Percentiles rank a stretch among this genome's conserved stretches.
These are phyloP conservation scores for Camponotus fellah DNA, from an alignment of 2,888 invertebrate species.

Conservation along the genomic window DNA sequence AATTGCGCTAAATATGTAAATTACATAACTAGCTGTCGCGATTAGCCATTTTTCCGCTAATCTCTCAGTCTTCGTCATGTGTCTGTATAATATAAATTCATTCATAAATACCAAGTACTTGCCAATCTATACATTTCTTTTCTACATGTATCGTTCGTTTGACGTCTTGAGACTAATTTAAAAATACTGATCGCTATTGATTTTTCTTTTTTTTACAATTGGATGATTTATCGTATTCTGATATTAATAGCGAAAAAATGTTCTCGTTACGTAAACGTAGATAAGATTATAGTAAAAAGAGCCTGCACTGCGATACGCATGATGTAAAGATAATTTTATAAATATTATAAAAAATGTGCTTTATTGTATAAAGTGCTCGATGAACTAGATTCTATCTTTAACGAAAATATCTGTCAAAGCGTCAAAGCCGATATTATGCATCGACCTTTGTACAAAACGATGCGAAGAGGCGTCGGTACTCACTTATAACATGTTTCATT, in stretches of 20 bases:
- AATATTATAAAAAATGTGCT: not conserved
- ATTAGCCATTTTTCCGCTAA: not conserved
- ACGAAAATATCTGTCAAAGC: not conserved
- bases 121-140: conserved; percentile 9
- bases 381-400: not conserved
- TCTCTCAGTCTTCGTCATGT: no score
- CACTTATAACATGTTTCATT: conserved; percentile 86
- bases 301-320: not conserved
- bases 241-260: not conserved
- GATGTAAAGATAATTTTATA: not conserved
- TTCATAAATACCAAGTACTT: conserved; percentile 13
- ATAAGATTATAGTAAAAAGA: not conserved
- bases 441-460: conserved; percentile 63
- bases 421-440: not conserved
- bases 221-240: not conserved
- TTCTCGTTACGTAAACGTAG: not conserved
- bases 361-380: not conserved
- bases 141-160: not conserved
- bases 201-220: not conserved
- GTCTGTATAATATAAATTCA: not conserved
- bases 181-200: not conserved
- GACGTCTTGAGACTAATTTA: not conserved
- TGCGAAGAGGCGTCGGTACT: conserved; percentile 53
- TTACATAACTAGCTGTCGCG: not conserved
- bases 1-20: not conserved